Evolutionary conservation across 1,140 invertebrate species (phyloP).

Genomic region (Lutraria rhynchaena): DNA sequence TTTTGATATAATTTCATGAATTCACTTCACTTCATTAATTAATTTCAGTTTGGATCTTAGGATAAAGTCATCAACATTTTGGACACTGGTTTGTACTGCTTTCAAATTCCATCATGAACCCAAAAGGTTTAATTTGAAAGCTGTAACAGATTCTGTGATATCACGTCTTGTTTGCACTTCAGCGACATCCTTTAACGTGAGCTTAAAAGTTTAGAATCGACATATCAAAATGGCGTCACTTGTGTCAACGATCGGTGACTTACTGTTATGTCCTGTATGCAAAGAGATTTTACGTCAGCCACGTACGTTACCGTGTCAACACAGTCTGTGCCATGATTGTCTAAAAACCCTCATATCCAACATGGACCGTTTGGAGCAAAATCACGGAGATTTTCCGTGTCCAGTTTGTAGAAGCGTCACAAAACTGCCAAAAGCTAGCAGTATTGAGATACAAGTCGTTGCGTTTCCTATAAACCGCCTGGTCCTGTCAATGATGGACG

Average conservation of each 20-base stretch:
- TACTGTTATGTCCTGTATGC: constrained; percentile 53
- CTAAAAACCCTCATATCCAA: constrained; percentile 48
- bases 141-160: too few species aligned
- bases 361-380: constrained; percentile 49
- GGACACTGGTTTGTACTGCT: too few species aligned
- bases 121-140: too few species aligned
- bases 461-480: constrained; percentile 51
- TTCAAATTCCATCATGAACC: too few species aligned
- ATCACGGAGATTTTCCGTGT: constrained; percentile 45
- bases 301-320: constrained; percentile 52
- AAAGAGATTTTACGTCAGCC: constrained; percentile 50
- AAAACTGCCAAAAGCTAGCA: constrained; percentile 54
- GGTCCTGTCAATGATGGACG: constrained; percentile 54
- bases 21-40: too few species aligned
- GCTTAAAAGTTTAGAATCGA: too few species aligned
- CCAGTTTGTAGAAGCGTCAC: constrained; percentile 45
- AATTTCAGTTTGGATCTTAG: too few species aligned
- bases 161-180: too few species aligned
- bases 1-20: too few species aligned
- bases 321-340: constrained; percentile 48
- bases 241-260: constrained; percentile 50
- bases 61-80: too few species aligned
- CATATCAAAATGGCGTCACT: constrained; percentile 47
- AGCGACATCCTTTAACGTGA: too few species aligned
- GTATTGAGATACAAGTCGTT: constrained; percentile 52